Base-by-base conservation (phyloP, 2,797 vertebrate species). In the Micrastur ruficollis region DNA sequence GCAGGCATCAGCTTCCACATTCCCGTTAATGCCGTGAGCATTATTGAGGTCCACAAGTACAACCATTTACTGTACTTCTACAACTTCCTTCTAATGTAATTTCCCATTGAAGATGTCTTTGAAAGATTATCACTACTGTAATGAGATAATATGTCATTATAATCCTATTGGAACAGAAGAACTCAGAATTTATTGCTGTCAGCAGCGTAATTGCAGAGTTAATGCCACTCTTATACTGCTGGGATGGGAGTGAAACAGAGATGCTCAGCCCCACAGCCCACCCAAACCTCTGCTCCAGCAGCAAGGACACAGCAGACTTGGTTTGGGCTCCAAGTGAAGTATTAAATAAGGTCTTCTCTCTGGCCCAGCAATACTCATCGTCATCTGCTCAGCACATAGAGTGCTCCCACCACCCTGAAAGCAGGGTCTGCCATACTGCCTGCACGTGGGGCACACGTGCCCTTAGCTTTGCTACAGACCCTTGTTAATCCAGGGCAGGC, bases 371-470 rank as follows among this genome's bases (percentile, higher is more conserved):
- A 27, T 7, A 18, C 18, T 62, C 13, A n/a, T 32, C 62, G 46
- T 22, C 31, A 6, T 36, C 61, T 75, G 58, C 58, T 55, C 14
- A 12, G 75, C 36, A 31, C 22, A 6, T 20, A 4, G 7, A 67
- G 16, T 6, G 36, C 2, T 5, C 20, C 34, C 38, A 11, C 38
- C 38, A 40, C 38, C 14, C 19, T 1, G 2, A 34, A 72, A 75
- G 32, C 17, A 78, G 26, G 11, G 6, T 47, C 58, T 84, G 31
- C 1, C 2, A 0, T 8, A 21, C 12, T 36, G 29, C 74, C 58
- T 55, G 36, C 29, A 53, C 42, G 5, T 1, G 0, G 11, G 12
- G 23, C 15, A 36, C 7, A 9, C 0, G 0, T 5, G 19, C 26
- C n/a, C 59, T 66, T 18, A 36, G 36, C 50, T 72, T 56, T 31